These are phyloP conservation scores for Aurelia aurita DNA, from an alignment of 30 jellyfish, hydroid and myxozoan genomes.

Conservation along the genomic window DNA sequence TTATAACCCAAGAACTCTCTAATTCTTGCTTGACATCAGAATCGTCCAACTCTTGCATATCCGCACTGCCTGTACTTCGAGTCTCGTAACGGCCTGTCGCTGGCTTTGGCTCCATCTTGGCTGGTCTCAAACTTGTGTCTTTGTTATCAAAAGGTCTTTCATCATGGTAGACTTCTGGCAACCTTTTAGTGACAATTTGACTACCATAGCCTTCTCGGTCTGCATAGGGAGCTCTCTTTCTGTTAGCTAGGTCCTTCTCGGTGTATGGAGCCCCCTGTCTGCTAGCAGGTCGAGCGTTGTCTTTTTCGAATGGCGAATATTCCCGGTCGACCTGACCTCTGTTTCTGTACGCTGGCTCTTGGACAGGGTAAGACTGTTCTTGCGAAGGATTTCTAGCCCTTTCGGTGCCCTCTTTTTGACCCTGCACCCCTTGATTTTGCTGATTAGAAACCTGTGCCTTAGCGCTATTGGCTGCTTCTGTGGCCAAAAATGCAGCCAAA, in stretches of 20 bases:
- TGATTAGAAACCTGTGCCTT: not conserved
- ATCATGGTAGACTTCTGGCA: not conserved
- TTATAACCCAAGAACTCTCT: conserved; percentile 5
- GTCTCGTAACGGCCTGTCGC: not conserved
- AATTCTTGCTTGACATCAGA: not conserved
- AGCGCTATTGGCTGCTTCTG: not conserved
- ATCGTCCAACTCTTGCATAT: not conserved
- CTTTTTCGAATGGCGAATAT: not conserved
- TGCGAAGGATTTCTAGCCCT: not conserved
- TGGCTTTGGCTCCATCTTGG: not conserved
- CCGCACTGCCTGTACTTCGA: not conserved
- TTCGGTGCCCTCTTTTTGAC: not conserved
- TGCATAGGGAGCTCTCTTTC: not conserved
- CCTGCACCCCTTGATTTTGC: not conserved
- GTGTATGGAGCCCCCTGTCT: not conserved
- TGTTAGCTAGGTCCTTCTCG: not conserved
- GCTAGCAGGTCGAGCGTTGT: not conserved
- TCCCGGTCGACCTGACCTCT: not conserved
- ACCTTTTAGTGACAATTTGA: not conserved
- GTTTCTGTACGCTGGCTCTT: not conserved
- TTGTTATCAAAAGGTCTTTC: not conserved
- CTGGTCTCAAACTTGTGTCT: not conserved
- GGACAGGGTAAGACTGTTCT: not conserved
- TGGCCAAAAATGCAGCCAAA: conserved; percentile 58
- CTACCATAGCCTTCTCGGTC: not conserved